phyloP scores from a whole-genome alignment of 1,140 invertebrate species.

The Drosophila sturtevanti region DNA sequence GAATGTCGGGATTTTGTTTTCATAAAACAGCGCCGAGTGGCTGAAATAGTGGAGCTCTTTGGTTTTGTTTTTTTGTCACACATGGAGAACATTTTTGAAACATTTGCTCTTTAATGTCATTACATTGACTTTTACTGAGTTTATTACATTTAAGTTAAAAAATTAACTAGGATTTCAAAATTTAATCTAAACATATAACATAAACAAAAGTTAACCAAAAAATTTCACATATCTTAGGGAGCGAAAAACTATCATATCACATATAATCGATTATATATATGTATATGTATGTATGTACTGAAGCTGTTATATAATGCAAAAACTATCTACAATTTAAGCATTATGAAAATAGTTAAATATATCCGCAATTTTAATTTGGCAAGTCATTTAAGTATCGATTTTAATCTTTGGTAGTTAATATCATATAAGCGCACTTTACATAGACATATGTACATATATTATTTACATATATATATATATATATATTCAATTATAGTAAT shows the following conservation, averaged over 20 bases:
- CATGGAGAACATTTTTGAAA: not conserved
- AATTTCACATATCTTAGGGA: too few species aligned
- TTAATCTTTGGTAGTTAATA: not conserved
- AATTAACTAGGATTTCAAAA: too few species aligned
- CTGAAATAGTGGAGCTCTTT: not conserved
- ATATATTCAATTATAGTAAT: conserved; percentile 22
- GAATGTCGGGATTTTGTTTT: conserved; percentile 51
- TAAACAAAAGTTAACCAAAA: too few species aligned
- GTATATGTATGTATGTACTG: too few species aligned
- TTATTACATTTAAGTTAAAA: too few species aligned
- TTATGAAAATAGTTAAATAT: not conserved
- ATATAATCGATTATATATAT: too few species aligned
- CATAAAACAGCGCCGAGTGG: conserved; percentile 41
- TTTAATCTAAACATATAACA: too few species aligned
- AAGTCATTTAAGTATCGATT: not conserved
- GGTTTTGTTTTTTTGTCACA: not conserved
- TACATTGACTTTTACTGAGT: too few species aligned
- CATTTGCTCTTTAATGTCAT: too few species aligned
- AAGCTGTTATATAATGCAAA: not conserved
- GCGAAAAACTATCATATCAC: too few species aligned
- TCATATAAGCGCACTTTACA: not conserved
- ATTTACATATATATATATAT: conserved; percentile 15
- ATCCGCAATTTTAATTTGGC: not conserved
- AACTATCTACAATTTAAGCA: conserved; percentile 1
- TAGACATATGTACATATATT: conserved; percentile 19